These are phyloP conservation scores for Pygathrix nemaeus DNA, from an alignment of 2,113 vertebrate genomes.

Conservation along the genomic window DNA sequence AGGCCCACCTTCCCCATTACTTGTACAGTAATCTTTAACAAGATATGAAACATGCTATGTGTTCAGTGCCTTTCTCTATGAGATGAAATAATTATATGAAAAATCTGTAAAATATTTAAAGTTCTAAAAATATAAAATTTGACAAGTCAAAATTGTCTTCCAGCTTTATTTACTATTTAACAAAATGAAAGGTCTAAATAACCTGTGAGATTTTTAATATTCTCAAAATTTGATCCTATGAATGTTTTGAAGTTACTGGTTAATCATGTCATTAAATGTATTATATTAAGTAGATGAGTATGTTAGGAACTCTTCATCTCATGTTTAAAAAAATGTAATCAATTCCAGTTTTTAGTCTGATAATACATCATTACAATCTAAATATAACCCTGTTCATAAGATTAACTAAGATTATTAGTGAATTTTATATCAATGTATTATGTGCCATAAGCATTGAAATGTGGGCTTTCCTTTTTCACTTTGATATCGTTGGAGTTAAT, in stretches of 20 bases:
- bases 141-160: neutral
- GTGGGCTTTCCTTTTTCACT: neutral
- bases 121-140: neutral
- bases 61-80: neutral
- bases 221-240: neutral
- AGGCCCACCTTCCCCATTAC: neutral
- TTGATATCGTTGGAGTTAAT: neutral
- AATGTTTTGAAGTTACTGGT: neutral
- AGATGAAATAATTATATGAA: neutral
- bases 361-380: neutral
- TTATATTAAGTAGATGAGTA: neutral
- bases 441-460: neutral
- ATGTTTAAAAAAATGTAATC: neutral
- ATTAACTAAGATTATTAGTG: neutral
- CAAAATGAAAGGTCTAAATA: neutral
- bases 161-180: neutral
- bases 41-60: neutral
- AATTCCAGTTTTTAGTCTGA: neutral
- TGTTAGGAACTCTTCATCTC: neutral
- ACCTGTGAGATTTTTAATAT: neutral
- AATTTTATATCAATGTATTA: neutral
- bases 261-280: neutral
- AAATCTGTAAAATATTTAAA: neutral
- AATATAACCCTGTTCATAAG: neutral
- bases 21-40: neutral